Evolutionary conservation across 2,113 vertebrate species (phyloP).

Genomic region (Prochilodus magdalenae): DNA sequence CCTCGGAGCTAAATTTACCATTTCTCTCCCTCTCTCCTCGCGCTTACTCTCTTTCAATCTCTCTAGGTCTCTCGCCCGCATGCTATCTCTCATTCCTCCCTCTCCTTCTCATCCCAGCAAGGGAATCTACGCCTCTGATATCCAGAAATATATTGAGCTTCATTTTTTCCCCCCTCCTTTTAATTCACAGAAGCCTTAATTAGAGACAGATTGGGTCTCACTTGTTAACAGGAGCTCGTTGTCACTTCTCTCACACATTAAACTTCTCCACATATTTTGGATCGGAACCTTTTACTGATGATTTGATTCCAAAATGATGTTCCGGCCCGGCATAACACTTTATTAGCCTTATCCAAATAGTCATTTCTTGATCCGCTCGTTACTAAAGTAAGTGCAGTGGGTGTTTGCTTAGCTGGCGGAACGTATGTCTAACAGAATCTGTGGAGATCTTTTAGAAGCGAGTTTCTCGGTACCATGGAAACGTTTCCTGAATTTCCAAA

Average conservation of each 20-base stretch:
- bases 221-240: background rate
- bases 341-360: background rate
- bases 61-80: background rate
- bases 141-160: conserved; percentile 10
- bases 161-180: background rate
- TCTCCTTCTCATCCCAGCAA: background rate
- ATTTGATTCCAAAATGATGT: background rate
- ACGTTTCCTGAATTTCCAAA: no score
- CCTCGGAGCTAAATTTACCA: background rate
- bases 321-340: background rate
- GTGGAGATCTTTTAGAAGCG: background rate
- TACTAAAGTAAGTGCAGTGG: background rate
- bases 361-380: background rate
- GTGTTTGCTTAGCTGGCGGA: background rate
- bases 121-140: conserved; percentile 1
- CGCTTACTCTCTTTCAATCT: background rate
- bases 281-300: background rate
- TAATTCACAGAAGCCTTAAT: conserved; percentile 12
- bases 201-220: conserved; percentile 12
- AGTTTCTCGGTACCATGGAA: background rate
- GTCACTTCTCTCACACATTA: background rate
- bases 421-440: background rate
- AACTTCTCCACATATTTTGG: background rate
- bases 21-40: background rate
- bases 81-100: background rate